Base-by-base conservation (phyloP, 2,888 invertebrate genomes). In the Polietes domitor region DNA sequence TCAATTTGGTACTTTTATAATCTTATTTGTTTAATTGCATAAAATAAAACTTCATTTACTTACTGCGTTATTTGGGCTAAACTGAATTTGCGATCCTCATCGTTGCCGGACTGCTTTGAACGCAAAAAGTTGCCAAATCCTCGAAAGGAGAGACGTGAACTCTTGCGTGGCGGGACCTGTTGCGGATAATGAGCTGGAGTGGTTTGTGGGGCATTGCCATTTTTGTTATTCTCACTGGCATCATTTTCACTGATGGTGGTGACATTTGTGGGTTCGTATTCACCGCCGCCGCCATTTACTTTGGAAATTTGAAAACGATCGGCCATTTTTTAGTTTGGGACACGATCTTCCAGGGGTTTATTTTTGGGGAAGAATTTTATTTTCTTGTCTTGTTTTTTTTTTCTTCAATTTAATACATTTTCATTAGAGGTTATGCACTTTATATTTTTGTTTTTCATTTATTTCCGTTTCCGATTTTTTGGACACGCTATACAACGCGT, bases 21-120 rank as follows among this genome's bases (percentile, higher is more conserved):
- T 32, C 7, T 3, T 32, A 32, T 32, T 37, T 9, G 37, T 7
- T 37, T n/a, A n/a, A n/a, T n/a, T n/a, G n/a, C n/a, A n/a, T n/a
- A n/a, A n/a, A n/a, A n/a, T n/a, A n/a, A n/a, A n/a, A n/a, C n/a
- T n/a, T 17, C 26, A 32, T 55, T 77, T 79, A 89, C 91, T 82
- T 88, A 92, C 92, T 91, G 90, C 78, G 92, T 91, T 24, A 92
- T 84, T 78, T 92, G 92, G 2, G 91, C 92, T 86, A 92, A 89
- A 85, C 92, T 92, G 79, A 90, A 92, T 82, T 92, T 92, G 9
- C 92, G 89, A 28, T 92, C 91, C 15, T 86, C 86, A 17, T 61
- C 75, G n/a, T n/a, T n/a, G n/a, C n/a, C n/a, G 68, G 81, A 85
- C 28, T 86, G 86, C 70, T 82, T 84, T 28, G 77, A 88, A 10